Evolutionary conservation across 2,113 vertebrate genomes (phyloP), one percentile per base, ranked within the genome.

Genomic region (Laticauda colubrina): DNA sequence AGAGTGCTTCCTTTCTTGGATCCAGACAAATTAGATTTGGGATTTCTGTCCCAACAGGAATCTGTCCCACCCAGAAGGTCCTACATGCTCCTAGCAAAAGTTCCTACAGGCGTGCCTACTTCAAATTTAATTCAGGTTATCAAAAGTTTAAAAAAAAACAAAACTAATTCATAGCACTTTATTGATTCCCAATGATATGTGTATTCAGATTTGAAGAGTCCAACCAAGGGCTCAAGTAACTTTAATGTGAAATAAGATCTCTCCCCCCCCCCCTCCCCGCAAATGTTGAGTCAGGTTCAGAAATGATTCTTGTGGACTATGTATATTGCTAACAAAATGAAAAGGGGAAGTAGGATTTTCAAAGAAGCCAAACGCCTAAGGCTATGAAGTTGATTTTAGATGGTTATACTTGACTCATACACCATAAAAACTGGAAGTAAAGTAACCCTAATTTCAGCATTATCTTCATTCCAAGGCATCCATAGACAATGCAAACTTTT

Each of bases 241-340:
- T 81, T 81, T 81, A 81, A 81, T 21, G 18, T 43, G 75, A 81
- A 81, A 81, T 43, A 81, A 20, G 34, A 39, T 81, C 34, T 20
- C 3, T 7, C 5, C 45, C 5, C 45, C 45, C 4, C n/a, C 5
- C 15, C 1, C 2, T 3, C 5, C 1, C 59, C 29, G 4, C 1
- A 10, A 81, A 81, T 43, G 75, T 43, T 43, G 75, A 81, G 43
- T 81, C 75, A 21, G 75, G 18, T 9, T 81, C 75, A 81, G 75
- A 43, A 81, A 43, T 39, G 0, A 81, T 81, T 81, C 34, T 81
- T 43, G 18, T 43, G 75, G 75, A 81, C 34, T 81, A 43, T 81
- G 29, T 91, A 39, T 24, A 56, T 55, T 26, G 10, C 48, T 53
- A 53, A 87, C 26, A 87, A 87, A 87, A 51, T 51, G 24, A 48